Evolutionary conservation across 2,888 invertebrate genomes (phyloP).

Genomic region (Drosophila eohydei): DNA sequence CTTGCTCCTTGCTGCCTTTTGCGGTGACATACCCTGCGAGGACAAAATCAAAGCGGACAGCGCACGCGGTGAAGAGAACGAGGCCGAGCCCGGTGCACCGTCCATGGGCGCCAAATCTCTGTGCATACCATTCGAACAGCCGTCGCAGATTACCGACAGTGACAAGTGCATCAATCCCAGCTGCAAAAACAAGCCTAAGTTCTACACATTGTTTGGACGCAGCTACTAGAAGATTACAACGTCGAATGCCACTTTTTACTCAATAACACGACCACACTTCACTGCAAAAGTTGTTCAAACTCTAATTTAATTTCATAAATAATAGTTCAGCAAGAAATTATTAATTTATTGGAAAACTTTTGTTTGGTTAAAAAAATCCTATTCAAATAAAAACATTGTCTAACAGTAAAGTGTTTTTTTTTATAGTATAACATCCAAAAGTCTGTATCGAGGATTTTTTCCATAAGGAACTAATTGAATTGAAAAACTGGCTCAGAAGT

Average conservation of each 20-base stretch:
- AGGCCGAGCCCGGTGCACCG: constrained; percentile 92
- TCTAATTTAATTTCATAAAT: constrained; percentile 14
- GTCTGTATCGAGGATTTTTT: background rate
- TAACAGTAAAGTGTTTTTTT: background rate
- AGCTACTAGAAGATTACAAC: constrained; percentile 91
- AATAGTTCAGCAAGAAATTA: constrained; percentile 2
- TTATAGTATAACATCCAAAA: background rate
- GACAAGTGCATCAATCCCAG: constrained; percentile 94
- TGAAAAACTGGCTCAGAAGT: background rate
- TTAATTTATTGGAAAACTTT: constrained; percentile 26
- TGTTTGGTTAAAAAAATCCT: constrained; percentile 11
- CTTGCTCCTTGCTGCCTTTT: constrained; percentile 97
- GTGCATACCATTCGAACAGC: constrained; percentile 98
- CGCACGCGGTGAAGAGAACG: constrained; percentile 86
- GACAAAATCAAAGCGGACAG: constrained; percentile 98
- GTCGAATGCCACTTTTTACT: constrained; percentile 11
- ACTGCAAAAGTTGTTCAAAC: constrained; percentile 27
- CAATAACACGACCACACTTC: constrained; percentile 29
- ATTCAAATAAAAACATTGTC: constrained; percentile 11
- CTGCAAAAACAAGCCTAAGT: constrained; percentile 92
- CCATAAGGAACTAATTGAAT: background rate
- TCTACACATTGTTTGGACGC: constrained; percentile 96
- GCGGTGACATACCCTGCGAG: constrained; percentile 95
- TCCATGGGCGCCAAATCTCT: constrained; percentile 99
- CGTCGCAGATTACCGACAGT: constrained; percentile 87